Percentiles rank a stretch among this genome's conserved stretches.
Evolutionary conservation across 2,113 vertebrate genomes (phyloP).

Genomic region (Empidonax alnorum): DNA sequence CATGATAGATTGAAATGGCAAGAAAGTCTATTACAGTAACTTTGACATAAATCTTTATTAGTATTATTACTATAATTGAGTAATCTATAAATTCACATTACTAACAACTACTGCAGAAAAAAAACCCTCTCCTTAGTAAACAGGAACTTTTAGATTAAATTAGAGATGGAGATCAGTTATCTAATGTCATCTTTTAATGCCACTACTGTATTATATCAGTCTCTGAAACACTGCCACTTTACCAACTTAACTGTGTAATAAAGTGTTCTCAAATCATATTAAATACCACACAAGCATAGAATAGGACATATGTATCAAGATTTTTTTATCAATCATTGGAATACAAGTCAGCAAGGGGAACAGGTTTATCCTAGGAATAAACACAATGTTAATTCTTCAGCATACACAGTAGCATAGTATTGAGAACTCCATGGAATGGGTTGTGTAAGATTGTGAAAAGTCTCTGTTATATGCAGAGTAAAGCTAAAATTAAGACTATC

Average conservation of each 20-base stretch:
- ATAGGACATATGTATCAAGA: neutral
- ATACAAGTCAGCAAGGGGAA: neutral
- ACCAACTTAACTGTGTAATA: neutral
- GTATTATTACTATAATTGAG: neutral
- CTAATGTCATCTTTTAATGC: neutral
- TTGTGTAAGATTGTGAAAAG: neutral
- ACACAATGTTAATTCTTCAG: neutral
- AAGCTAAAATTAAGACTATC: neutral
- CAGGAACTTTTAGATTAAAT: neutral
- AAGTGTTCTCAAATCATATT: neutral
- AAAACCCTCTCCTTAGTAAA: neutral
- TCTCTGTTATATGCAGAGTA: neutral
- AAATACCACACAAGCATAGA: neutral
- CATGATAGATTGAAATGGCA: neutral
- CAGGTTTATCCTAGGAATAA: neutral
- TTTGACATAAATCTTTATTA: neutral
- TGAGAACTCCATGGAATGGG: neutral
- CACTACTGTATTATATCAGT: neutral
- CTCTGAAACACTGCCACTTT: constrained; percentile 8
- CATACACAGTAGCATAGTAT: neutral
- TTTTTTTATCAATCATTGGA: neutral
- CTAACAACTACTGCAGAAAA: neutral
- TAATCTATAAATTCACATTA: neutral
- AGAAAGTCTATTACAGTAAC: neutral
- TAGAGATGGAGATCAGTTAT: neutral